Base-by-base conservation (phyloP, 2,888 invertebrate species). In the Phalangium opilio region DNA sequence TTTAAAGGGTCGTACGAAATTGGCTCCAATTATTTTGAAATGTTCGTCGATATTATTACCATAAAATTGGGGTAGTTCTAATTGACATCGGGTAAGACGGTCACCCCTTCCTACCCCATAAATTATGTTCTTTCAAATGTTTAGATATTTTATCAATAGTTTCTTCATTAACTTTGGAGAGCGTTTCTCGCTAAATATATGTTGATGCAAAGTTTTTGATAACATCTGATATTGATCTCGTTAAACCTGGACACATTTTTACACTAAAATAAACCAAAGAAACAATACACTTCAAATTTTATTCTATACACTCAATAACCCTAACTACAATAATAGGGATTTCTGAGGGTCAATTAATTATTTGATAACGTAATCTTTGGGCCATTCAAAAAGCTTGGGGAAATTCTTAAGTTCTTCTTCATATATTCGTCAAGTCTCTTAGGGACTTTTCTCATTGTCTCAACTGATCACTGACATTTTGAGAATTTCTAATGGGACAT, bases 191-290 rank as follows among this genome's bases (percentile, higher is more conserved):
- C 53, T 58, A 65, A 91, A 93, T 46, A 93, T 67, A 64, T 89
- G 85, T 3, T 77, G 63, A 59, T 81, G 81, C 34, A 91, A 70
- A 48, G 75, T 73, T 57, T 73, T 71, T 0, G 89, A 79, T 44
- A 93, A 70, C 87, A 93, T 87, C 70, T 91, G 90, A 93, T 83
- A 60, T 83, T 81, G 11, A 89, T 74, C 52, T 78, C 74, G 65
- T 89, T 90, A 38, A 65, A 60, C 53, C 72, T 41, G 2, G 50
- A 7, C 19, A 18, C n/a, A n/a, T n/a, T 10, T 39, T 39, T 10
- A 18, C n/a, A n/a, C 39, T 36, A 14, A n/a, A n/a, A n/a, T n/a
- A n/a, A n/a, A n/a, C n/a, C n/a, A n/a, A n/a, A n/a, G n/a, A n/a
- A n/a, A n/a, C n/a, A n/a, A n/a, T n/a, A n/a, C n/a, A n/a, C n/a